phyloP scores from a whole-genome alignment of 92 coral and sea anemone genomes.

The Palythoa grandiflora region DNA sequence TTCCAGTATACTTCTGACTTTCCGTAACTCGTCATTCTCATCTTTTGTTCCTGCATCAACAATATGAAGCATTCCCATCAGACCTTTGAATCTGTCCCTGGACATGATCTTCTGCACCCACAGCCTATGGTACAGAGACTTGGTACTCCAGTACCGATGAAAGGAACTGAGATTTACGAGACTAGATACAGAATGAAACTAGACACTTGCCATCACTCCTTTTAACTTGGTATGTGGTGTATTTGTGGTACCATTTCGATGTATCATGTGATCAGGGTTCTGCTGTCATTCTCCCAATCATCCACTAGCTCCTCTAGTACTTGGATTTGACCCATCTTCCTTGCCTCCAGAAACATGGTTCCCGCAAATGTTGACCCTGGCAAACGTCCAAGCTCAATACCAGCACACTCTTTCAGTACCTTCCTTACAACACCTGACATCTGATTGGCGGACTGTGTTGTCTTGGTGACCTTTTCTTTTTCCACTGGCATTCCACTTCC shows the following conservation, averaged over 20 bases:
- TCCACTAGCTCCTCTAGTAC: too few relatives aligned
- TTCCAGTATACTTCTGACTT: constrained; percentile 52
- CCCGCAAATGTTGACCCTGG: too few relatives aligned
- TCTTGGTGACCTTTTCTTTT: constrained; percentile 38
- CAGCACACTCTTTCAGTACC: too few relatives aligned
- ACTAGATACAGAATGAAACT: constrained; percentile 53
- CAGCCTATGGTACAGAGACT: constrained; percentile 63
- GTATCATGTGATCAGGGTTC: too few relatives aligned
- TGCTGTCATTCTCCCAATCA: too few relatives aligned
- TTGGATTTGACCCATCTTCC: too few relatives aligned
- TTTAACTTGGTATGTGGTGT: too few relatives aligned
- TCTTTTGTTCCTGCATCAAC: constrained; percentile 59
- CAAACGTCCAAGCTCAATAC: too few relatives aligned
- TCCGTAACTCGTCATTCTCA: constrained; percentile 54
- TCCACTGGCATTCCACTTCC: constrained; percentile 35
- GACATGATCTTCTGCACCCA: constrained; percentile 50
- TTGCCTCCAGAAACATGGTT: too few relatives aligned
- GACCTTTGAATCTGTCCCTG: constrained; percentile 61
- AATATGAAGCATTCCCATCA: constrained; percentile 68
- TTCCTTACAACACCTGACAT: background rate
- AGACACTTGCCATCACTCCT: too few relatives aligned
- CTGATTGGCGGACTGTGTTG: constrained; percentile 56
- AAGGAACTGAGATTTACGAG: constrained; percentile 57
- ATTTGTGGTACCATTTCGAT: too few relatives aligned
- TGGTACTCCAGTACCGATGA: constrained; percentile 69